Evolutionary conservation across 2,113 vertebrate genomes (phyloP), one percentile per base, ranked within the genome.

Genomic region (Callospermophilus lateralis): DNA sequence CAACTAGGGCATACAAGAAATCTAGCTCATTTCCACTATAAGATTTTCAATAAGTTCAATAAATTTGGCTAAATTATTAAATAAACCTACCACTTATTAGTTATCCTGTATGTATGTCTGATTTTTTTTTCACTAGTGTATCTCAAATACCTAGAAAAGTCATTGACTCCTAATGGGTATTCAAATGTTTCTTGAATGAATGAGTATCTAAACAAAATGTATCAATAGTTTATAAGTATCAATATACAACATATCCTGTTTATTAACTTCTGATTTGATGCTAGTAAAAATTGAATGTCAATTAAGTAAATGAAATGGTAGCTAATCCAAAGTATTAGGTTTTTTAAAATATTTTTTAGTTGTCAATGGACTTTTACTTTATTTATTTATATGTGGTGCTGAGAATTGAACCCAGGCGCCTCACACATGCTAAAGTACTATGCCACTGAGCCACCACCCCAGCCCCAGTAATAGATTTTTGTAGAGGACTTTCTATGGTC

Each of bases 141-240:
- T 68, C 15, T 30, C 72, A 93, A 79, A 65, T 6, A 42, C 58
- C 9, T 58, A 85, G 73, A 72, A 90, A 96, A 76, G 34, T 67
- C 67, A 73, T 16, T 77, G 73, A 68, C 67, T 19, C 34, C 61
- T 0, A 78, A 19, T 28, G 8, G 34, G 19, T 74, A 78, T 45
- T 81, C 61, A 93, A 87, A 81, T 72, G 84, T 8, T 58, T 61
- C 53, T 8, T 93, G 84, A 97, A 95, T 86, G 28, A 93, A 45
- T 37, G 20, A 85, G 42, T 73, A 53, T 22, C 42, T 89, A 22
- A 93, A 83, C 39, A 78, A 67, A 92, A 89, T 61, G 19, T 51
- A 89, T 34, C 15, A 81, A 6, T 22, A 81, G 19, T 45, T 61
- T 83, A 68, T 42, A 87, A 81, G 77, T 53, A 89, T 39, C 16